Percentiles rank a stretch among this genome's conserved stretches.
These are phyloP conservation scores for Pyrocephalus nanus DNA, from an alignment of 2,797 vertebrate genomes.

Conservation along the genomic window DNA sequence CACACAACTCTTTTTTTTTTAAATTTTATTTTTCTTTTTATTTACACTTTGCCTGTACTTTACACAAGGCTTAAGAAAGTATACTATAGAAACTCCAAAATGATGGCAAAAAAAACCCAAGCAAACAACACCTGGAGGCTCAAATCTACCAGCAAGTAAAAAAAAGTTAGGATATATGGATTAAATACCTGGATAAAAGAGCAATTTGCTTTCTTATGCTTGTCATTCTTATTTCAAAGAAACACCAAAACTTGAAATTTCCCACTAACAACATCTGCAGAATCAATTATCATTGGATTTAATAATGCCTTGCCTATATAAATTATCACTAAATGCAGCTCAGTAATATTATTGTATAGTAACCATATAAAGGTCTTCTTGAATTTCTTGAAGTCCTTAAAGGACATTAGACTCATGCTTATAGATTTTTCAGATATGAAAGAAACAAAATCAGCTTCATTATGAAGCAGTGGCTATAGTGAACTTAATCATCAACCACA, in stretches of 20 bases:
- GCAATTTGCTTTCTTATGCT: neutral
- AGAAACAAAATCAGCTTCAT: neutral
- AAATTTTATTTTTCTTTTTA: neutral
- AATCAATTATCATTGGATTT: neutral
- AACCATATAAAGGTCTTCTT: neutral
- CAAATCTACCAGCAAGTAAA: neutral
- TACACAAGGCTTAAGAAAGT: neutral
- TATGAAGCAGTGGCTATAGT: neutral
- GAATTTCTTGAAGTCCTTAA: neutral
- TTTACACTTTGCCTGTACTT: neutral
- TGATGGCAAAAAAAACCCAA: neutral
- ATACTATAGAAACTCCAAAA: neutral
- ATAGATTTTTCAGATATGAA: neutral
- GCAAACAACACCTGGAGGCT: neutral
- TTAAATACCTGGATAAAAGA: neutral
- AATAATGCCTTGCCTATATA: neutral
- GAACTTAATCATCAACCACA: neutral
- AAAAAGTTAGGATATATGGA: neutral
- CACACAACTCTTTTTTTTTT: no score
- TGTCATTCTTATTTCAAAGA: neutral
- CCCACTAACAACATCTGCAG: neutral
- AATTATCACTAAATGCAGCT: neutral
- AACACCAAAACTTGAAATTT: neutral
- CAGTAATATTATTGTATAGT: neutral
- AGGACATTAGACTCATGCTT: neutral